Percentiles rank a stretch among this genome's conserved stretches.
phyloP scores from a whole-genome alignment of 2,888 invertebrate genomes.

The Platyscelio sp. region DNA sequence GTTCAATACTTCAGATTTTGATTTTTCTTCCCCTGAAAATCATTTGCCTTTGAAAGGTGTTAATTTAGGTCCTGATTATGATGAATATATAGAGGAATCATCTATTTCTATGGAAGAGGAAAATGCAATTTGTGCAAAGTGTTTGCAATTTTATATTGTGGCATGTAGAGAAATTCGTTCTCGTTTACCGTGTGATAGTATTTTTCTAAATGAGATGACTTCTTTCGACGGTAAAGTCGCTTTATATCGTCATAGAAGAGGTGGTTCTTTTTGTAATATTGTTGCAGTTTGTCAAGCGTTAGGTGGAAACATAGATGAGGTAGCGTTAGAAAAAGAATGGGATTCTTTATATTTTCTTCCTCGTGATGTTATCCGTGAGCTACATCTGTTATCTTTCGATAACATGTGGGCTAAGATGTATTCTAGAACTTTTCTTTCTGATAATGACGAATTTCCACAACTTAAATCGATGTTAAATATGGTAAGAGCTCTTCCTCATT shows the following conservation, averaged over 20 bases:
- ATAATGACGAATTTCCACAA: background rate
- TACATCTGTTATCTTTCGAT: conserved; percentile 13
- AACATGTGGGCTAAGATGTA: background rate
- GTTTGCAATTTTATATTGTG: conserved; percentile 22
- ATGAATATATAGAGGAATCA: too few species aligned
- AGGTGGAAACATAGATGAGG: background rate
- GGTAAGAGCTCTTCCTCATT: conserved; percentile 29
- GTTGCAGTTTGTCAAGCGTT: background rate
- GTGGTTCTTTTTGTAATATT: background rate
- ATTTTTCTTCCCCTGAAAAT: too few species aligned
- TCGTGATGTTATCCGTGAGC: background rate
- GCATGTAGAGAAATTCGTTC: conserved; percentile 14
- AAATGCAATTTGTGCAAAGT: background rate
- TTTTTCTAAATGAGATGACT: conserved; percentile 5
- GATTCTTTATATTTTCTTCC: background rate
- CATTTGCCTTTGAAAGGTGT: too few species aligned
- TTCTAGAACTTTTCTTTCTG: background rate
- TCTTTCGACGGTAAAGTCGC: background rate
- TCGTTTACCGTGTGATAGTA: background rate
- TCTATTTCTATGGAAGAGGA: too few species aligned
- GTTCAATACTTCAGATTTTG: too few species aligned
- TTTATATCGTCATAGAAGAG: background rate
- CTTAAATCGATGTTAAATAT: background rate
- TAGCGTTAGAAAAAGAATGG: background rate
- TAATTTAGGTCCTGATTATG: too few species aligned